Evolutionary conservation across 2,797 vertebrate species (phyloP).

Genomic region (Alouatta caraya): DNA sequence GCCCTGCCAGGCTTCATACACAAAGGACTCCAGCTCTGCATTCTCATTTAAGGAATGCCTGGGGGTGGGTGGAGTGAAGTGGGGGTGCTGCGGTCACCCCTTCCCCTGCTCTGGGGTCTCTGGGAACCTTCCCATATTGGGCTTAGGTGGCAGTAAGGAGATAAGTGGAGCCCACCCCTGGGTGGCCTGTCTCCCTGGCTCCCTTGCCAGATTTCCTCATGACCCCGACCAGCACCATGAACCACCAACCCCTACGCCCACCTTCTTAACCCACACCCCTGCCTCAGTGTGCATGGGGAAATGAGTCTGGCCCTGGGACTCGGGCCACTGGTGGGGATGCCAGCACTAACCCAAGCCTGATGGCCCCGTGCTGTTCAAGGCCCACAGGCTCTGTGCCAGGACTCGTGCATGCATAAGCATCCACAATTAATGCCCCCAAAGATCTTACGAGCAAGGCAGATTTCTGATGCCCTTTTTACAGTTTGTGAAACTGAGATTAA

Average conservation of each 20-base stretch:
- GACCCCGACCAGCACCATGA: not conserved
- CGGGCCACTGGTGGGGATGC: not conserved
- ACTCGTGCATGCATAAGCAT: not conserved
- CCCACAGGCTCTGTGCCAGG: not conserved
- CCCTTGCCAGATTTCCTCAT: not conserved
- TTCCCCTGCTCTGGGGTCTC: not conserved
- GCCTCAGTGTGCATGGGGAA: not conserved
- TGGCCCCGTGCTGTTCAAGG: not conserved
- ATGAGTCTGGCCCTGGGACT: not conserved
- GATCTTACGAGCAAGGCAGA: not conserved
- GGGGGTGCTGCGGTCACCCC: not conserved
- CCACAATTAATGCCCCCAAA: not conserved
- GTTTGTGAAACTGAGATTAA: conserved; percentile 16
- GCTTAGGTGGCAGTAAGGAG: not conserved
- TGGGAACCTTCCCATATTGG: not conserved
- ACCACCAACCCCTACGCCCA: not conserved
- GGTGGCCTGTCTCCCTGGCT: not conserved
- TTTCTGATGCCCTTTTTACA: not conserved
- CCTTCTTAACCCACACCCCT: not conserved
- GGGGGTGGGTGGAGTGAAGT: not conserved
- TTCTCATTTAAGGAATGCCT: not conserved
- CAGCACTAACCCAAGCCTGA: not conserved
- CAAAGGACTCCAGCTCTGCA: not conserved
- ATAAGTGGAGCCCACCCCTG: not conserved
- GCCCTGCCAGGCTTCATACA: not conserved